Evolutionary conservation across 2,888 invertebrate species (phyloP).

Genomic region (Periphyllus acericola): DNA sequence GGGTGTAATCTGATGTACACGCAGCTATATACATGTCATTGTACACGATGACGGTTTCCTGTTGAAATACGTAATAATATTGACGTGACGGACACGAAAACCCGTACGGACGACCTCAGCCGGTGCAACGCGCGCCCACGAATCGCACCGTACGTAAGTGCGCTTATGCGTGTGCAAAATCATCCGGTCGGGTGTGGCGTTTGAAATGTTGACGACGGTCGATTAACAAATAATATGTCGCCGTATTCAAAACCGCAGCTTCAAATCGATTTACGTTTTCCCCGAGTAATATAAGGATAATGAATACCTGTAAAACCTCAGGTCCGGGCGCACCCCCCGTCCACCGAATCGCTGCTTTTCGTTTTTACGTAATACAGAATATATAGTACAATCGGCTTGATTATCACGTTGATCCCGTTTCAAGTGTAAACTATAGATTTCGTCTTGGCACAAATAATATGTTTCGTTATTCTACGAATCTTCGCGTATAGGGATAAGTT

Average conservation of each 20-base stretch:
- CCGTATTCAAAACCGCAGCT: background rate
- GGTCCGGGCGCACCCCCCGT: no score
- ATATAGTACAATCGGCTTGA: no score
- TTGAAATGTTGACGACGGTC: background rate
- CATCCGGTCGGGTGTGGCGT: constrained; percentile 15
- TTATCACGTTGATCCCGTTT: no score
- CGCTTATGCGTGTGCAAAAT: background rate
- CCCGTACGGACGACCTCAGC: background rate
- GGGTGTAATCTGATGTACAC: constrained; percentile 47
- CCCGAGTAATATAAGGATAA: background rate
- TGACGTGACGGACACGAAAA: constrained; percentile 20
- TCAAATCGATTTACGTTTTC: background rate
- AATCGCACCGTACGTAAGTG: no score
- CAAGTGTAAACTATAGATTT: no score
- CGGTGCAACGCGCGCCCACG: background rate
- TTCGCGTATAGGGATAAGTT: no score
- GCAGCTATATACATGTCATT: background rate
- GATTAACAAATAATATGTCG: background rate
- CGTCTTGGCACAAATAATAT: no score
- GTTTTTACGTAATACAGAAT: no score
- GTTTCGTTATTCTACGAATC: no score
- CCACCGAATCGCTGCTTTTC: no score
- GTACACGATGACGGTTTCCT: constrained; percentile 27
- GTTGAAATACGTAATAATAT: constrained; percentile 3
- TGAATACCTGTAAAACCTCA: no score